These are phyloP conservation scores for Clarias platycephalus DNA, from an alignment of 2,797 vertebrate genomes.

Conservation along the genomic window DNA sequence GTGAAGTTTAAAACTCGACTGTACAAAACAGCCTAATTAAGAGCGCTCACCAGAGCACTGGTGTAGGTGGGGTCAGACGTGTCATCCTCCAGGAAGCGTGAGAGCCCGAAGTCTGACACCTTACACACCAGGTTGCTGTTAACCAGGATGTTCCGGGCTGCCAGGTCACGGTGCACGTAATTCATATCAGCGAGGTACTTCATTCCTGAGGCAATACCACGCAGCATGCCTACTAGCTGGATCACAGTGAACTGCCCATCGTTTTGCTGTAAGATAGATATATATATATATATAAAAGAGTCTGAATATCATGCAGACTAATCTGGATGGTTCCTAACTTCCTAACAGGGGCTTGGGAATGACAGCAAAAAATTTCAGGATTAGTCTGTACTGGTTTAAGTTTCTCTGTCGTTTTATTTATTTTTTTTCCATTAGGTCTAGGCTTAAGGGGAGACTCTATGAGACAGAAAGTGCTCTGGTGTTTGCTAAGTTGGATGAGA, in stretches of 20 bases:
- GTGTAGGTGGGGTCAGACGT: slow-evolving; percentile 98
- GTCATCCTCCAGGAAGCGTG: slow-evolving; percentile 95
- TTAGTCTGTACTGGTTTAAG: neutral
- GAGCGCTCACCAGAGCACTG: slow-evolving; percentile 86
- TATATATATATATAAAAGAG: neutral
- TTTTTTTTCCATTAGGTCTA: slow-evolving; percentile 12
- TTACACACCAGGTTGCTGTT: slow-evolving; percentile 99
- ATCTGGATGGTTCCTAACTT: neutral
- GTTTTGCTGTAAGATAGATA: slow-evolving; percentile 82
- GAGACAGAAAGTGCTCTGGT: slow-evolving; percentile 40
- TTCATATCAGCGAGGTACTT: slow-evolving; percentile 98
- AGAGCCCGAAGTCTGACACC: slow-evolving; percentile 95
- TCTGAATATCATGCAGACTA: neutral
- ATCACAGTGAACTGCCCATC: slow-evolving; percentile 98
- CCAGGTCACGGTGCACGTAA: slow-evolving; percentile 96
- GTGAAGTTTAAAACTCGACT: neutral
- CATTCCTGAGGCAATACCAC: slow-evolving; percentile 96
- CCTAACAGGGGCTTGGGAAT: neutral
- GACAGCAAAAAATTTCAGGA: slow-evolving; percentile 9
- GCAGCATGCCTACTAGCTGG: slow-evolving; percentile 96
- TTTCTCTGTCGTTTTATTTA: neutral
- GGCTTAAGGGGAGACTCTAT: slow-evolving; percentile 7
- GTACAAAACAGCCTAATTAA: slow-evolving; percentile 1
- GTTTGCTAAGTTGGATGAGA: slow-evolving; percentile 38
- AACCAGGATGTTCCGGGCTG: slow-evolving; percentile 95